These are phyloP conservation scores for Ceratothoa steindachneri DNA, from an alignment of 2,888 invertebrate species.

Conservation along the genomic window DNA sequence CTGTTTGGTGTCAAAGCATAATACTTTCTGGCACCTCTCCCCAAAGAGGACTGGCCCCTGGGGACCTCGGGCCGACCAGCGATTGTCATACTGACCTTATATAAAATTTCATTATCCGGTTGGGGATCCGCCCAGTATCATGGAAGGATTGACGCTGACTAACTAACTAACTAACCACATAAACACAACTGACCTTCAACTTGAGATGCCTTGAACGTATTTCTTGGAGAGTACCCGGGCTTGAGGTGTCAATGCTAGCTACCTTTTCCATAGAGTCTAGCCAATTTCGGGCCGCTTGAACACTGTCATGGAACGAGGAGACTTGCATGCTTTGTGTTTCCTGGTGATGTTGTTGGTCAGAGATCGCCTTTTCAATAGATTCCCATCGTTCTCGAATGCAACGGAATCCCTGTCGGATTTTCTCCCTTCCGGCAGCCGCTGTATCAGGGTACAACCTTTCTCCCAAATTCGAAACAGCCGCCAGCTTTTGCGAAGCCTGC, in stretches of 20 bases:
- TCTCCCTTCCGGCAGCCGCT: conserved; percentile 83
- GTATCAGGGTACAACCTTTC: conserved; percentile 90
- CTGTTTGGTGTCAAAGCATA: too few relatives aligned
- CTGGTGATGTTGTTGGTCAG: conserved; percentile 76
- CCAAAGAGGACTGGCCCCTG: too few relatives aligned
- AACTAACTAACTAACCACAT: too few relatives aligned
- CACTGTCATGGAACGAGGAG: conserved; percentile 77
- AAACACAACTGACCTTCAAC: conserved; percentile 63
- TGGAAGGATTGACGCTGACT: too few relatives aligned
- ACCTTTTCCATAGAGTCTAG: conserved; percentile 76
- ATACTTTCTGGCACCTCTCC: too few relatives aligned
- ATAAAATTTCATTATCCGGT: too few relatives aligned
- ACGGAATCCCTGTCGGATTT: conserved; percentile 77
- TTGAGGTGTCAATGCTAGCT: conserved; percentile 49
- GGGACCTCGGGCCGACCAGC: too few relatives aligned
- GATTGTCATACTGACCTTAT: too few relatives aligned
- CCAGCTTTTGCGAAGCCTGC: conserved; percentile 74
- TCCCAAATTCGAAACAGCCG: conserved; percentile 69
- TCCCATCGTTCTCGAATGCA: conserved; percentile 81
- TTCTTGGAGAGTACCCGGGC: conserved; percentile 74
- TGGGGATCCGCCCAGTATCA: too few relatives aligned
- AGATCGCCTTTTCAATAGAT: conserved; percentile 73
- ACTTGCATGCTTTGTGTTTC: conserved; percentile 78
- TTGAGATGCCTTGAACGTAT: conserved; percentile 77
- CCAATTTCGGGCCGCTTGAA: conserved; percentile 80